Evolutionary conservation across 92 coral and sea anemone species (phyloP), one percentile per base, ranked within the genome.

Genomic region (Parazoanthus swiftii): DNA sequence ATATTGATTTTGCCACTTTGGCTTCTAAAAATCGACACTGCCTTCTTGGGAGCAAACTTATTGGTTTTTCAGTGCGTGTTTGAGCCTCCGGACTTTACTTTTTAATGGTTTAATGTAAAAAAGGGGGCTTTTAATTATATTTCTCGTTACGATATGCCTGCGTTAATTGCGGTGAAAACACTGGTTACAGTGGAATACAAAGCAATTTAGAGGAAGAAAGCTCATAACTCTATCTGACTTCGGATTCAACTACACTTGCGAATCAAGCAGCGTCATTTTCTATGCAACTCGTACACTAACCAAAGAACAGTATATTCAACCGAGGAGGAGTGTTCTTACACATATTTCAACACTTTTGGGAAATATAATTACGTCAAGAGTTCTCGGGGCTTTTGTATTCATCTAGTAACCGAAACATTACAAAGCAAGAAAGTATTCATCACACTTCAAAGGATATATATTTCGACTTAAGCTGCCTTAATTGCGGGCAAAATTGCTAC

Each of bases 161-260:
- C 38, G 51, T n/a, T 76, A 37, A 76, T 42, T 39, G 80, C 46
- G 26, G 54, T 39, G 23, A 38, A 39, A 76, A 42, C 80, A 37
- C 80, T 15, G 80, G 80, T 76, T 76, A 36, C 25, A 76, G 6
- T 39, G 80, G 50, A 39, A 76, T 37, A 76, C 80, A 76, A 76
- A 37, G 26, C 43, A 37, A 18, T 0, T 76, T 20, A 18, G 25
- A n/a, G 29, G 35, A 76, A 76, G 80, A 39, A 9, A 44, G 26
- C 46, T 36, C 51, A 37, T 76, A 38, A 39, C 48, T 76, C 46
- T 29, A 38, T 39, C 42, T 76, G 80, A 76, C 51, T 21, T 39
- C 51, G 29, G 23, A 37, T 76, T 15, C 20, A 76, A 37, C 80
- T 39, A 33, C 46, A 42, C 80, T 76, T 44, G 26, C n/a, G 29